Base-by-base conservation (phyloP, 1,140 invertebrate genomes). In the Dendroctonus ponderosae region DNA sequence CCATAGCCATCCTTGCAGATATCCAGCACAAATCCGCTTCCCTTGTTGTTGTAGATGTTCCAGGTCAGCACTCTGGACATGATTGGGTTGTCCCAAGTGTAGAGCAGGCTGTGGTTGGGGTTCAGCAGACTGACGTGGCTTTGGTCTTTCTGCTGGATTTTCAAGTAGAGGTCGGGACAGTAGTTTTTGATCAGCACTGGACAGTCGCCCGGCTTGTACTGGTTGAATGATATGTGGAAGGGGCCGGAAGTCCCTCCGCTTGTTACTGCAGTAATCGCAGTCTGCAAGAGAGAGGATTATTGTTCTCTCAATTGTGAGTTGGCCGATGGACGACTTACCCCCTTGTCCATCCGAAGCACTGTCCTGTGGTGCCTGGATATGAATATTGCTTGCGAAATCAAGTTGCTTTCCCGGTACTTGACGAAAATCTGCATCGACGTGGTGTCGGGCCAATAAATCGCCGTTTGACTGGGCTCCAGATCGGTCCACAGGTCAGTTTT, bases 41-140 rank as follows among this genome's bases (percentile, higher is more conserved):
- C 86, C 73, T 91, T 91, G 71, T 90, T 87, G 68, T 91, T 91
- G 74, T 92, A 93, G 9, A 92, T 85, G 75, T 92, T 93, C 91
- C 92, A 93, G 50, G 91, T 81, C 0, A 94, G 80, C 59, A 84
- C 82, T 61, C 91, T 81, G 37, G 87, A 84, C 63, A 87, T 85
- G 5, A 85, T 85, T 0, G 91, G 91, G 79, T 94, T 90, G 75
- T 94, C 92, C 92, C 92, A 94, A 0, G 91, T 93, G 75, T 93
- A 93, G 6, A 93, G 74, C 63, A 92, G 79, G 46, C 88, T 87
- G 74, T 93, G 89, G 72, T 88, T 86, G 0, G 91, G 90, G 77
- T 87, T 91, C 15, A 94, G 77, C 11, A 93, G 76, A 0, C 88
- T 89, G 12, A 91, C 89, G 76, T 87, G 85, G 38, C 87, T 86